phyloP scores from a whole-genome alignment of 2,113 vertebrate species.

The Aegypius monachus region DNA sequence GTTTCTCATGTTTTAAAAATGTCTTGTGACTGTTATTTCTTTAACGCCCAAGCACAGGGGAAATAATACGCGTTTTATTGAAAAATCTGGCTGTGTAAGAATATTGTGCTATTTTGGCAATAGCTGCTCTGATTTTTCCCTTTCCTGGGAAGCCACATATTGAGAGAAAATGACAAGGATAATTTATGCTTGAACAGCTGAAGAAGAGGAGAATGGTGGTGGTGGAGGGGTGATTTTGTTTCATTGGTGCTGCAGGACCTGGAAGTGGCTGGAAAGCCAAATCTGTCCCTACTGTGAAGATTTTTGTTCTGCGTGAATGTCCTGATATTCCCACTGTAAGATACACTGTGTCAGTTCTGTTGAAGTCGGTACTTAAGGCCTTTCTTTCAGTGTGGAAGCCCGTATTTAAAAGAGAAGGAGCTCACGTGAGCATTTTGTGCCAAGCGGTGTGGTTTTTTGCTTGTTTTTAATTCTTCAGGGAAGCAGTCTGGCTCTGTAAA shows the following conservation, averaged over 20 bases:
- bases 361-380: neutral
- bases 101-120: conserved; percentile 23
- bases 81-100: neutral
- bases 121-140: neutral
- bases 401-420: neutral
- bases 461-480: conserved; percentile 7
- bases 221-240: neutral
- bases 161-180: conserved; percentile 47
- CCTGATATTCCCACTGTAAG: neutral
- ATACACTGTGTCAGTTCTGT: neutral
- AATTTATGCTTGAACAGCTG: conserved; percentile 57
- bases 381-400: neutral
- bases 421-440: neutral
- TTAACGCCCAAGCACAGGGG: neutral
- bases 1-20: conserved; percentile 46
- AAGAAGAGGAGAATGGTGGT: conserved; percentile 23
- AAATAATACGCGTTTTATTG: neutral
- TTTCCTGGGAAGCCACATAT: conserved; percentile 26
- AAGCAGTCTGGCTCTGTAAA: neutral
- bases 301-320: neutral
- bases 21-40: neutral
- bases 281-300: neutral
- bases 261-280: neutral
- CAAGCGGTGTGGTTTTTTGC: neutral
- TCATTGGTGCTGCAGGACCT: neutral